A percentile compares a stretch with the other conserved stretches of the same genome.
Evolutionary conservation across 1,140 invertebrate genomes (phyloP).

Genomic region (Panagrolaimus sp.): DNA sequence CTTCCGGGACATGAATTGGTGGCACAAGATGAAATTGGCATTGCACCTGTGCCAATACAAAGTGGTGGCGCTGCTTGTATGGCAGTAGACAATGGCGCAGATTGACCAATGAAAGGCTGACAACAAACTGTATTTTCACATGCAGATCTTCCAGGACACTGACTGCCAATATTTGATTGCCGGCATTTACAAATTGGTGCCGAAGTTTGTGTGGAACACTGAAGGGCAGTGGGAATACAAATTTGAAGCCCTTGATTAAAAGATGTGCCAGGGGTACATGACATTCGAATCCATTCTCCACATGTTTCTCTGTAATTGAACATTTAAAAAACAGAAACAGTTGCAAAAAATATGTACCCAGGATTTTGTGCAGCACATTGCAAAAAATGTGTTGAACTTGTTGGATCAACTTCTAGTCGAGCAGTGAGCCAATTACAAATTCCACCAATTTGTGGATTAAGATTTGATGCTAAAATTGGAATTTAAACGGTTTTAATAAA

Average conservation of each 20-base stretch:
- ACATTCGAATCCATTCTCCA: slow-evolving; percentile 48
- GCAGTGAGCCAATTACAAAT: slow-evolving; percentile 45
- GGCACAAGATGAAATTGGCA: neutral
- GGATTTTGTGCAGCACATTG: slow-evolving; percentile 35
- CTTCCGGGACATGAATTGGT: too few species aligned
- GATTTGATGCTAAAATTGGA: slow-evolving; percentile 21
- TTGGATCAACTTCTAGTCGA: slow-evolving; percentile 30
- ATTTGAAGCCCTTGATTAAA: slow-evolving; percentile 37
- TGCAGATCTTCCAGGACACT: slow-evolving; percentile 21
- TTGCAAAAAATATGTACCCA: slow-evolving; percentile 27
- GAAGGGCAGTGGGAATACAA: slow-evolving; percentile 29
- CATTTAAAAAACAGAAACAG: neutral
- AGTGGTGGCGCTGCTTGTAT: neutral
- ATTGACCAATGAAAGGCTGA: too few species aligned
- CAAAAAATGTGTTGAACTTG: slow-evolving; percentile 34
- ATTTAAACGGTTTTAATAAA: neutral
- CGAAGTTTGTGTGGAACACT: slow-evolving; percentile 3
- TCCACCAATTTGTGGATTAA: slow-evolving; percentile 27
- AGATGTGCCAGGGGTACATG: slow-evolving; percentile 36
- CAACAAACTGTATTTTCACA: slow-evolving; percentile 11
- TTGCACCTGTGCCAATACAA: slow-evolving; percentile 7
- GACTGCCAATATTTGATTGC: neutral
- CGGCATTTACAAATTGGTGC: slow-evolving; percentile 8
- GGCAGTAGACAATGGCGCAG: too few species aligned
- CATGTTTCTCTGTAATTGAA: slow-evolving; percentile 35